These are phyloP conservation scores for Podilymbus podiceps DNA, from an alignment of 2,113 vertebrate genomes.

Conservation along the genomic window DNA sequence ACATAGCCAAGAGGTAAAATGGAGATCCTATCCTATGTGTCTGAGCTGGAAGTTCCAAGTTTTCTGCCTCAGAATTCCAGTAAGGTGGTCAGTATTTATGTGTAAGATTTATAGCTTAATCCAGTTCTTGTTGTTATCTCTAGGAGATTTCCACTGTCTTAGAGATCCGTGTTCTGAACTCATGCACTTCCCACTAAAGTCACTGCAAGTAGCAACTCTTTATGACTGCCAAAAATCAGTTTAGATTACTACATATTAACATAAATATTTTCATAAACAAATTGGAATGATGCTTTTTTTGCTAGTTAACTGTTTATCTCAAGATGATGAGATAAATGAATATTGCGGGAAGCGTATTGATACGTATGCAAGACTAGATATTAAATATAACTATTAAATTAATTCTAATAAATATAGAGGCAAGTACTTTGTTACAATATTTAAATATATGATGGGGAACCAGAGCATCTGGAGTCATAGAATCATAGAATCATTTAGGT, in stretches of 20 bases:
- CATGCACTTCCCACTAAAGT: background rate
- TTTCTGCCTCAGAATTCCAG: background rate
- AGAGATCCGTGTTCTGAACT: background rate
- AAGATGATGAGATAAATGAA: background rate
- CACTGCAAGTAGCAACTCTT: background rate
- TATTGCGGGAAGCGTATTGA: background rate
- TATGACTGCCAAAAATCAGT: background rate
- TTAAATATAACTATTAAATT: background rate
- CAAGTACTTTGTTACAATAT: background rate
- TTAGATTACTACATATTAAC: background rate
- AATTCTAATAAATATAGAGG: background rate
- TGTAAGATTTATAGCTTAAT: background rate
- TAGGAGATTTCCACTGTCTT: background rate
- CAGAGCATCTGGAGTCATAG: background rate
- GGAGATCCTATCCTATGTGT: background rate
- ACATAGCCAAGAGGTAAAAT: background rate
- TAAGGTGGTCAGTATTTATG: background rate
- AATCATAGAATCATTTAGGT: too few relatives aligned
- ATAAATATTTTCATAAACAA: background rate
- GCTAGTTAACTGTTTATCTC: background rate
- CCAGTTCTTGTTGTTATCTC: background rate
- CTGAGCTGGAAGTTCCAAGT: background rate
- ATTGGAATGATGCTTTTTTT: background rate
- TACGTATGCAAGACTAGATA: background rate
- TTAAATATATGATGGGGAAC: background rate